Conservation (phyloP, 1,140 invertebrate species). For the Marisa cornuarietis region DNA sequence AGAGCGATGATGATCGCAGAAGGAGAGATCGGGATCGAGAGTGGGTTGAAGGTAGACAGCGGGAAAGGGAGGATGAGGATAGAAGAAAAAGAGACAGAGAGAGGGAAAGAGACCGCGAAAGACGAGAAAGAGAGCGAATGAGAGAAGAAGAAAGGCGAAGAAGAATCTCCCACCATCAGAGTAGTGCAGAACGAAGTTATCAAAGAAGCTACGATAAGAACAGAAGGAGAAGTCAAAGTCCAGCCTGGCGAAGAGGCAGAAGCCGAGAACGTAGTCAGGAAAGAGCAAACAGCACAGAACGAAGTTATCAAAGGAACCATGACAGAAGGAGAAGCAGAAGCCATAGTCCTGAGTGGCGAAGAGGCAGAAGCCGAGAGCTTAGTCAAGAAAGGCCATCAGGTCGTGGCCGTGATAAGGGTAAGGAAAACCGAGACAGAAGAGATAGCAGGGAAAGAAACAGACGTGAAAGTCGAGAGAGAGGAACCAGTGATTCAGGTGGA, state of each 20-base stretch:
- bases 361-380: conserved; percentile 25
- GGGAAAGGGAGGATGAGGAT: conserved; percentile 14
- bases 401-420: conserved; percentile 21
- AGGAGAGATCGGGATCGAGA: not conserved
- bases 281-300: not conserved
- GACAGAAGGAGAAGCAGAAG: conserved; percentile 18
- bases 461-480: conserved; percentile 4
- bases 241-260: not conserved
- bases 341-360: conserved; percentile 18
- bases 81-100: conserved; percentile 27
- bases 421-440: conserved; percentile 25
- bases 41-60: conserved; percentile 9
- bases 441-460: conserved; percentile 24
- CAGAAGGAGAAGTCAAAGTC: conserved; percentile 33
- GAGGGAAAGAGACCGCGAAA: conserved; percentile 19
- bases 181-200: not conserved
- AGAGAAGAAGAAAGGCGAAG: conserved; percentile 12
- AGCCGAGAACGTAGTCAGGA: no score
- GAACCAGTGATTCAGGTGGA: not conserved
- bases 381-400: conserved; percentile 19
- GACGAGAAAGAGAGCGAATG: conserved; percentile 21
- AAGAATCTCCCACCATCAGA: not conserved
- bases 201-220: not conserved
- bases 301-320: conserved; percentile 18
- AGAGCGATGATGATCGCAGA: conserved; percentile 4